Base-by-base conservation (phyloP, 1,140 invertebrate genomes). In the Drosophila sechellia region DNA sequence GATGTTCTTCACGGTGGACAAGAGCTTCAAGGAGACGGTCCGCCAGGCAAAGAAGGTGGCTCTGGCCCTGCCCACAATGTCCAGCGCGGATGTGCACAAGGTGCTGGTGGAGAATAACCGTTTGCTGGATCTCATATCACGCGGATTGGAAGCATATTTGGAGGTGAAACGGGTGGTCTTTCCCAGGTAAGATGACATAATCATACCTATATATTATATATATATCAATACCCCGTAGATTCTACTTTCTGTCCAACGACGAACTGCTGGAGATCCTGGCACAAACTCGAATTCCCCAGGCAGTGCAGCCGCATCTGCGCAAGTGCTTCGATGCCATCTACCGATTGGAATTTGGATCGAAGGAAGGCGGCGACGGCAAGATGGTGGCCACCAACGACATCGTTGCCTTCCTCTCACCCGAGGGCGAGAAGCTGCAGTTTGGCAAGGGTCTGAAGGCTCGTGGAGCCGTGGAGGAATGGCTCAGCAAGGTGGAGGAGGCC, bases 171-270 rank as follows among this genome's bases (percentile, higher is more conserved):
- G 98, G 48, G 95, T 98, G 2, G 96, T 96, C 6, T 99, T 98
- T 92, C 97, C 98, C 22, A 93, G 97, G 91, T 90, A 37, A 6
- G 35, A 8, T 22, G 5, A 11, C 2, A n/a, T 4, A 13, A 39
- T 4, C 12, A 13, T 3, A 37, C 25, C 6, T 37, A 37, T 10
- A 12, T 37, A 37, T 5, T 0, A 39, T 6, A 1, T 12, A n/a
- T 10, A 11, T 35, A 12, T 12, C 0, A 13, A 4, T 49, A 1
- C 10, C 0, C 12, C 0, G 6, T 11, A 92, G 91, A 60, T 97
- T 99, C 93, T 99, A 98, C 93, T 99, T 99, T 92, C 93, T 99
- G 22, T 98, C 97, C 1, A 98, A 99, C 92, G 97, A 98, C 78
- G 98, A 98, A 90, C 93, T 99, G 15, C 93, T 99, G 34, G 97